Evolutionary conservation across 2,888 invertebrate species (phyloP), one percentile per base, ranked within the genome.

Genomic region (Eretmocerus hayati): DNA sequence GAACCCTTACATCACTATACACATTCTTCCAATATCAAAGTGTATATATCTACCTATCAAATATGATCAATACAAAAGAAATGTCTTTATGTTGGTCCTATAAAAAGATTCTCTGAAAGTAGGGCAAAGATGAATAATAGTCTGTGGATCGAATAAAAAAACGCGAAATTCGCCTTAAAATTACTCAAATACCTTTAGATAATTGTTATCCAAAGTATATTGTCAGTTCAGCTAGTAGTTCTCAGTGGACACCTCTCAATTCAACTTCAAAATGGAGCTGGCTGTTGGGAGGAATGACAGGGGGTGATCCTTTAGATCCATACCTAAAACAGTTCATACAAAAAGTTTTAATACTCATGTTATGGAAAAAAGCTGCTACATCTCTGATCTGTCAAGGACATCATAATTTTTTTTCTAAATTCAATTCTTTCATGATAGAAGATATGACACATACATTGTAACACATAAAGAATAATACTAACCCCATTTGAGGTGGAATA

Each of bases 231-330:
- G 8, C 30, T 9, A 9, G 30, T 8, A 35, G 16, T 13, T 33
- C 21, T 61, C 77, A 87, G 69, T 81, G 81, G 55, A 91, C 81
- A 67, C 81, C 83, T 71, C 86, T 90, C 49, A 95, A 75, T 74
- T 94, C 93, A 35, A 95, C 86, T 61, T 93, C 92, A 69, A 94
- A 95, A 11, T 88, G 78, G 57, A 95, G 76, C 11, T 87, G 86
- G 39, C 89, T 83, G 71, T 92, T 91, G 35, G 89, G 83, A 52
- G 94, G 94, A 70, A 95, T 93, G 1, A 81, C 82, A 62, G 90
- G 90, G 1, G 87, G 87, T 1, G 83, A 83, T 33, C 90, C 90
- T 70, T 84, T 85, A 20, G 77, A 75, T 46, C 86, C 86, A 62
- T 86, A 85, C 52, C 85, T 85, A 73, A 35, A 74, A 70, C 54